phyloP scores from a whole-genome alignment of 2,113 vertebrate species.

The Apus apus region DNA sequence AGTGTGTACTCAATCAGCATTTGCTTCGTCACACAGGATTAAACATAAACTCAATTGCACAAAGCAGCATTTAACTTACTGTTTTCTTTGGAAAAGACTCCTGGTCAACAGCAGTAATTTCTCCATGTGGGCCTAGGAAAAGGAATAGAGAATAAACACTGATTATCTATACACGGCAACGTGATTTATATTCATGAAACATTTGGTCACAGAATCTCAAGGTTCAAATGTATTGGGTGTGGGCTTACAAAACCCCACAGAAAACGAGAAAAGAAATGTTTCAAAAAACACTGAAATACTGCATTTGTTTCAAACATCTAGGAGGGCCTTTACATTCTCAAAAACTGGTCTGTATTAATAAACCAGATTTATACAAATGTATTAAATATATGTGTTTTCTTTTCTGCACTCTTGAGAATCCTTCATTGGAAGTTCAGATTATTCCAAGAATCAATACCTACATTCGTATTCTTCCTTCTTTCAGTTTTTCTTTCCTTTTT shows the following conservation, averaged over 20 bases:
- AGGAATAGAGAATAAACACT: neutral
- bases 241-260: neutral
- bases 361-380: neutral
- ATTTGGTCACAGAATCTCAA: neutral
- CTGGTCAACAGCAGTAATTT: neutral
- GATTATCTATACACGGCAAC: neutral
- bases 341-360: neutral
- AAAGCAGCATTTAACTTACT: conserved; percentile 14
- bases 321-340: neutral
- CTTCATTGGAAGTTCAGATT: neutral
- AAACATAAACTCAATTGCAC: neutral
- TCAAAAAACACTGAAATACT: neutral
- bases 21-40: neutral
- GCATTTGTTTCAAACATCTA: neutral
- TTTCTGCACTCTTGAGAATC: neutral
- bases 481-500: neutral
- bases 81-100: neutral
- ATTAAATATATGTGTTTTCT: neutral
- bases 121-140: neutral
- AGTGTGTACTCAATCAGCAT: neutral
- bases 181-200: neutral
- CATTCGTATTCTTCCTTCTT: neutral
- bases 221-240: neutral
- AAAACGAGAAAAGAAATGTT: neutral
- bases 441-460: neutral